Percentiles rank a stretch among this genome's conserved stretches.
These are phyloP conservation scores for Actinia tenebrosa DNA, from an alignment of 64 coral and sea anemone species.

Conservation along the genomic window DNA sequence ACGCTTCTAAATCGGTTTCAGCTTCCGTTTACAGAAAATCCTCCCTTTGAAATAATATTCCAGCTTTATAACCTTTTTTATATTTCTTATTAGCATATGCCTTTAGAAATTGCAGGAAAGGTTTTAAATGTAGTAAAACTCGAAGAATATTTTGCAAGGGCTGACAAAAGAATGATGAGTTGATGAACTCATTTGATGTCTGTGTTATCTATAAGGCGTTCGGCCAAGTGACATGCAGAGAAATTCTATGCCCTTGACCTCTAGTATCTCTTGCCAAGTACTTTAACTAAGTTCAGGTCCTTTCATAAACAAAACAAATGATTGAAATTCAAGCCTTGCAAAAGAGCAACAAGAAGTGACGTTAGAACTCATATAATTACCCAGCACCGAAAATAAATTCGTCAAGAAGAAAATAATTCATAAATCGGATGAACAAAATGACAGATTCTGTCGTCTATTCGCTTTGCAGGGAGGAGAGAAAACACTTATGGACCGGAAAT, in stretches of 20 bases:
- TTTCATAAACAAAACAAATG: background rate
- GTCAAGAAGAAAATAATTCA: background rate
- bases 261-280: background rate
- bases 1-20: background rate
- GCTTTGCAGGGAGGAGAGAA: conserved; percentile 10
- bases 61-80: background rate
- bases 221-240: conserved; percentile 3
- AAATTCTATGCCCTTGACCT: background rate
- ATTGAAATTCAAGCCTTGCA: background rate
- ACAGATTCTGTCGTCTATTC: background rate
- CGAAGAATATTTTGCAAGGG: background rate
- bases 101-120: background rate
- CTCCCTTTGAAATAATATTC: background rate
- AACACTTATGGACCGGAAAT: conserved; percentile 13
- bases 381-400: background rate
- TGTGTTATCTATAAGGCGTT: background rate
- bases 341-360: background rate
- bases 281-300: background rate
- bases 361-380: background rate
- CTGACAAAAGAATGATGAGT: background rate
- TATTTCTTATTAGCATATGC: background rate
- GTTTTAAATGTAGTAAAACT: background rate
- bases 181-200: background rate
- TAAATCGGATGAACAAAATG: background rate
- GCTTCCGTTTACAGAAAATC: background rate